Conservation (phyloP, 2,113 vertebrate species). For the Seriola rivoliana region DNA sequence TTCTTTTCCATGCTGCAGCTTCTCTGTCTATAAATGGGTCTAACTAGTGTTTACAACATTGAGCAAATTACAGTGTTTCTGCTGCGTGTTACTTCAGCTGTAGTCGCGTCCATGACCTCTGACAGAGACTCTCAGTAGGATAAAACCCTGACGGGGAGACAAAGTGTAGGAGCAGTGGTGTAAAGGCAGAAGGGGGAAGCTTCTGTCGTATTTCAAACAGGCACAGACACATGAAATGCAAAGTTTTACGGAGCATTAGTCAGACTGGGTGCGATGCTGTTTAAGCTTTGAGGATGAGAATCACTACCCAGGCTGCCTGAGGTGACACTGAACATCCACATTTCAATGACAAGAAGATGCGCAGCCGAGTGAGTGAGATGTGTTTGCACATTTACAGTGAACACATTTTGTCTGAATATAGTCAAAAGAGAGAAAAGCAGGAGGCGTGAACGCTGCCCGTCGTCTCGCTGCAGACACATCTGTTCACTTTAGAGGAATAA, state of each 20-base stretch:
- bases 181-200: not conserved
- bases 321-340: slow-evolving; percentile 17
- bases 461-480: slow-evolving; percentile 19
- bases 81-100: slow-evolving; percentile 43
- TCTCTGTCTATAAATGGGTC: slow-evolving; percentile 72
- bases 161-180: not conserved
- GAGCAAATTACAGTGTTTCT: slow-evolving; percentile 72
- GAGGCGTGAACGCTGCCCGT: not conserved
- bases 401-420: slow-evolving; percentile 19
- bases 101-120: slow-evolving; percentile 36
- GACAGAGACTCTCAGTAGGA: slow-evolving; percentile 32
- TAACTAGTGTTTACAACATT: slow-evolving; percentile 74
- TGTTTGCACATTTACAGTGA: slow-evolving; percentile 15
- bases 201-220: not conserved
- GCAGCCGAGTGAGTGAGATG: not conserved
- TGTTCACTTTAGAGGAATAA: slow-evolving; percentile 6
- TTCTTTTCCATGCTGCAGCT: slow-evolving; percentile 55
- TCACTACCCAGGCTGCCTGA: not conserved
- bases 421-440: not conserved
- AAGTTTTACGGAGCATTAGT: not conserved
- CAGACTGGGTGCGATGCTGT: not conserved
- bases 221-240: not conserved
- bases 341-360: slow-evolving; percentile 32
- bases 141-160: slow-evolving; percentile 8
- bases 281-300: not conserved